phyloP scores from a whole-genome alignment of 2,113 vertebrate genomes.

The Herpailurus yagouaroundi region DNA sequence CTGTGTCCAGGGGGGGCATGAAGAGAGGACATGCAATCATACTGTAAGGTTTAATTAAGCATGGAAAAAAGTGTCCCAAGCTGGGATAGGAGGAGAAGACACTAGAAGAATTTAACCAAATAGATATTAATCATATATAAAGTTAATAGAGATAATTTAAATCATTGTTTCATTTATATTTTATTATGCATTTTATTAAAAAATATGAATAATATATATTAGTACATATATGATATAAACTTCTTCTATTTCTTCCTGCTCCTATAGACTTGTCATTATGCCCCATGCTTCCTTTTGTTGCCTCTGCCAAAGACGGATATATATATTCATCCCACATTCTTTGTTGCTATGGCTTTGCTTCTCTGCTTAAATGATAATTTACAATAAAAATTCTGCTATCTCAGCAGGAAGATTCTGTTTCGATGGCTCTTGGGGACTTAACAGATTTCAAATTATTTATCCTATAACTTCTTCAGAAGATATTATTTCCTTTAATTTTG shows the following conservation, averaged over 20 bases:
- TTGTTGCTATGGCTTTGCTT: background rate
- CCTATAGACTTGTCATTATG: background rate
- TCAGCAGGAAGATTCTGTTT: background rate
- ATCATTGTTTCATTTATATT: background rate
- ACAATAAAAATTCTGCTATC: background rate
- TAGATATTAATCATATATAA: fast-evolving
- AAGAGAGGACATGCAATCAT: fast-evolving
- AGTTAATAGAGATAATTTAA: background rate
- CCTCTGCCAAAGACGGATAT: background rate
- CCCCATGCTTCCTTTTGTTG: background rate
- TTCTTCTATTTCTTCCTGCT: background rate
- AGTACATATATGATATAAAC: background rate
- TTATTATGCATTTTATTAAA: background rate
- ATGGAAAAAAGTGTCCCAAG: background rate
- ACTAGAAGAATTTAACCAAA: background rate
- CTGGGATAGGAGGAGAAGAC: background rate
- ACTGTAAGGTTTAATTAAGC: fast-evolving
- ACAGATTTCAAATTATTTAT: constrained; percentile 26
- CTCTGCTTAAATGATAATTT: background rate
- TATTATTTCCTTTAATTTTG: constrained; percentile 26
- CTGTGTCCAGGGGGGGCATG: too few relatives aligned
- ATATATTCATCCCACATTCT: fast-evolving
- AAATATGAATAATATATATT: background rate
- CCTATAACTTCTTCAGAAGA: background rate
- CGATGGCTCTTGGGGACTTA: background rate